These are phyloP conservation scores for Brachyalestes nurse DNA, from an alignment of 2,797 vertebrate species.

Conservation along the genomic window DNA sequence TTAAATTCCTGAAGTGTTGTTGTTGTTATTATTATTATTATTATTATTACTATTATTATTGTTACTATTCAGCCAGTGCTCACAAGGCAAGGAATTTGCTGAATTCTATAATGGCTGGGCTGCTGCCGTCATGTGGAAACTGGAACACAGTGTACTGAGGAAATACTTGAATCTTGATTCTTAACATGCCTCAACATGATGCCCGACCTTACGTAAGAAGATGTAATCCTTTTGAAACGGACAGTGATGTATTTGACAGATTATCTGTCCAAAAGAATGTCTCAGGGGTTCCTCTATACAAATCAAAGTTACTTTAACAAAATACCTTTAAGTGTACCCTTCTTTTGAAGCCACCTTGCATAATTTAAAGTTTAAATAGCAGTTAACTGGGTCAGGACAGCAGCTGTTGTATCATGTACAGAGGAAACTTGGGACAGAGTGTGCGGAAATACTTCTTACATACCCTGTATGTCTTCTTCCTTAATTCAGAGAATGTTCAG, in stretches of 20 bases:
- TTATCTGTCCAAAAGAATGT: neutral
- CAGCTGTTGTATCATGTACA: neutral
- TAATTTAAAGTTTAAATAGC: neutral
- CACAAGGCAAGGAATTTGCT: no score
- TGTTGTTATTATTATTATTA: no score
- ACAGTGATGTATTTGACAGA: constrained; percentile 11
- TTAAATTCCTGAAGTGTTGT: no score
- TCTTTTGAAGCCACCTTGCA: neutral
- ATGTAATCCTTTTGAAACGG: constrained; percentile 34
- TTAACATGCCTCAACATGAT: constrained; percentile 38
- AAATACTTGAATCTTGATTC: neutral
- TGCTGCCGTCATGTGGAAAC: neutral
- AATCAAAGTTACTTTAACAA: neutral
- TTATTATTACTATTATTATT: no score
- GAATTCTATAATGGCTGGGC: neutral
- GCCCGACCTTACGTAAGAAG: constrained; percentile 34
- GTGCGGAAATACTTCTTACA: neutral
- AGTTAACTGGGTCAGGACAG: neutral
- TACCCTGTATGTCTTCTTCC: neutral
- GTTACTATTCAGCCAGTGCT: no score
- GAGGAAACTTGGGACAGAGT: neutral
- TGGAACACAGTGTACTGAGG: constrained; percentile 51
- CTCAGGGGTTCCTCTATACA: neutral
- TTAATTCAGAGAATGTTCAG: neutral
- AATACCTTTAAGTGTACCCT: constrained; percentile 2